Base-by-base conservation (phyloP, 2,113 vertebrate genomes). In the Grammomys surdaster region DNA sequence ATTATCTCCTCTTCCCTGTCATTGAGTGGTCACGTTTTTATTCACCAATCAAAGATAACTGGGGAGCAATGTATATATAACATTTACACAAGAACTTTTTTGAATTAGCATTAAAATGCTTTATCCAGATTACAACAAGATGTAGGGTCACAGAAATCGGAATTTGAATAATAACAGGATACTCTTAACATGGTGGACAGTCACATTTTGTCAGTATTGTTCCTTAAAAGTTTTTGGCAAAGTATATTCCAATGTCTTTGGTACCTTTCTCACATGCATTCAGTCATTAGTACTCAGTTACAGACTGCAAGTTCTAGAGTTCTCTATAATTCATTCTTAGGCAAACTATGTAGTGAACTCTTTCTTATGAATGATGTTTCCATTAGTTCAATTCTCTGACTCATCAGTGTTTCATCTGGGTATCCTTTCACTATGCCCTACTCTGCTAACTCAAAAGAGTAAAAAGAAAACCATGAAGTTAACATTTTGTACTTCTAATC, bases 341-440 rank as follows among this genome's bases (percentile, higher is more conserved):
- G 7, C 36, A 0, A 58, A 43, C 1, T 46, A 22, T 92, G 51
- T 33, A 40, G 5, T 40, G 2, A 6, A 5, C 16, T 20, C 22
- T 76, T 16, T 43, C 19, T 12, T 40, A 4, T 56, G 24, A 69
- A 31, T 31, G 31, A 22, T 89, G 9, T 63, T 28, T 78, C 22
- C 5, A 58, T 46, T 14, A 65, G 4, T 46, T 80, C 13, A 19
- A 58, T 0, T 26, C 33, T 14, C 3, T 7, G 24, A 31, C 73
- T 36, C 4, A 26, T 65, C 43, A 54, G 51, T 16, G 14, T 9
- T 88, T 87, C 67, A 13, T 13, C 12, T 67, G 2, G 0, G 3
- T 22, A 4, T 4, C 11, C 1, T 26, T 4, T 81, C 5, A 43
- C 1, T 7, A 0, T 92, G 13, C 13, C 26, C 8, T 22, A 48